Conservation (phyloP, 2,888 invertebrate species). For the Athalia circularis region DNA sequence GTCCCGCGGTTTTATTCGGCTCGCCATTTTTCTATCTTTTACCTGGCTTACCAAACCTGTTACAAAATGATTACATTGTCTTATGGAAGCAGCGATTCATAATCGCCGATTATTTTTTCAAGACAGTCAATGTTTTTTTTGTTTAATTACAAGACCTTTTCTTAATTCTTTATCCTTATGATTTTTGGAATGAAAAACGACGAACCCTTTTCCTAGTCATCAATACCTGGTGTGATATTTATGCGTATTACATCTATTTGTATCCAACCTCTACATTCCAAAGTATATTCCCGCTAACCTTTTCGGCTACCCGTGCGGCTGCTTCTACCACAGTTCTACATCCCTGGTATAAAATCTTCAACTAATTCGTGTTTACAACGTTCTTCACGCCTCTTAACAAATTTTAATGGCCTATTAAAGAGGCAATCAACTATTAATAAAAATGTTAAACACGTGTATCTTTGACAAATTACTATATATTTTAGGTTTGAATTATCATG, state of each 20-base stretch:
- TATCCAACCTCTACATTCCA: not conserved
- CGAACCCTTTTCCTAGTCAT: not conserved
- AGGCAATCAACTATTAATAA: constrained; percentile 46
- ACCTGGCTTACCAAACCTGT: too few relatives aligned
- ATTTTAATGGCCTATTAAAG: constrained; percentile 63
- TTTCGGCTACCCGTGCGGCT: constrained; percentile 15
- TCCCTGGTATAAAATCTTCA: constrained; percentile 63
- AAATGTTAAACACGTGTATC: constrained; percentile 39
- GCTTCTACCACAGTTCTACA: constrained; percentile 56
- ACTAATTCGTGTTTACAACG: constrained; percentile 71
- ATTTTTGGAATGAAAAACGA: not conserved
- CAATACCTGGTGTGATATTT: too few relatives aligned
- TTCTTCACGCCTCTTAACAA: constrained; percentile 68
- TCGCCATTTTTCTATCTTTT: too few relatives aligned
- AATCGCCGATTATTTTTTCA: too few relatives aligned
- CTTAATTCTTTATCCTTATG: too few relatives aligned
- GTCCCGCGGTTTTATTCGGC: not conserved
- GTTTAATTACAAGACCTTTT: too few relatives aligned
- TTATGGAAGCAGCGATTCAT: too few relatives aligned
- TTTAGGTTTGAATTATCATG: not conserved
- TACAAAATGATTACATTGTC: too few relatives aligned
- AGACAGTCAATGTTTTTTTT: too few relatives aligned
- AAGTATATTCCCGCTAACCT: constrained; percentile 6
- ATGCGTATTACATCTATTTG: too few relatives aligned
- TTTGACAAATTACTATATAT: constrained; percentile 29